Conservation (phyloP, 2,888 invertebrate species). For the Coenonympha glycerion region DNA sequence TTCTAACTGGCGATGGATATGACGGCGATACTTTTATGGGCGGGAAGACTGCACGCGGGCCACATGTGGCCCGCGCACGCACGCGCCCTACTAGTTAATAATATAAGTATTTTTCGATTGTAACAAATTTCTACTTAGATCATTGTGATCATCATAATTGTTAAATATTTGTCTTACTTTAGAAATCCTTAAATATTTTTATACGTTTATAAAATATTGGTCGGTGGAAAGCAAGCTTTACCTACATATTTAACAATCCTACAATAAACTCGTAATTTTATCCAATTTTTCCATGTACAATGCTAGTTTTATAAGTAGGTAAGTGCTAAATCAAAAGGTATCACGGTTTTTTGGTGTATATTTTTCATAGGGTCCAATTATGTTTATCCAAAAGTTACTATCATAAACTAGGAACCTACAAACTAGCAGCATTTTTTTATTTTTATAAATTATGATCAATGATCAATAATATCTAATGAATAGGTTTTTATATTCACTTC, state of each 20-base stretch:
- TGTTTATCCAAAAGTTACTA: neutral
- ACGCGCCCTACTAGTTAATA: too few relatives aligned
- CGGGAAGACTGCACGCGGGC: too few relatives aligned
- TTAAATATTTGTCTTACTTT: slow-evolving; percentile 3
- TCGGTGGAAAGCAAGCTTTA: slow-evolving; percentile 29
- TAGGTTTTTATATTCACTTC: too few relatives aligned
- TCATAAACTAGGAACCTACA: neutral
- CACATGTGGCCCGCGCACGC: too few relatives aligned
- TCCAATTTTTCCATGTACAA: neutral
- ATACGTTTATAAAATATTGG: slow-evolving; percentile 28
- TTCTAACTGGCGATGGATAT: too few relatives aligned
- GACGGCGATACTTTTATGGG: too few relatives aligned
- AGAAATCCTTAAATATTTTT: slow-evolving; percentile 11
- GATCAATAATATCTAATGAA: too few relatives aligned
- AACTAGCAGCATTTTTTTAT: neutral
- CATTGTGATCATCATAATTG: neutral
- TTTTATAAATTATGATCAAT: too few relatives aligned
- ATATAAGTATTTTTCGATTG: neutral
- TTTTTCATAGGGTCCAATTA: neutral
- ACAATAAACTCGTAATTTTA: neutral
- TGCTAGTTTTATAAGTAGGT: neutral
- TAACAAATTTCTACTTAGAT: slow-evolving; percentile 5
- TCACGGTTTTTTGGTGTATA: slow-evolving; percentile 2
- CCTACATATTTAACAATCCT: neutral
- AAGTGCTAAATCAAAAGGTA: neutral